Conservation (phyloP, 1,140 invertebrate species). For the Brachionus angularis region DNA sequence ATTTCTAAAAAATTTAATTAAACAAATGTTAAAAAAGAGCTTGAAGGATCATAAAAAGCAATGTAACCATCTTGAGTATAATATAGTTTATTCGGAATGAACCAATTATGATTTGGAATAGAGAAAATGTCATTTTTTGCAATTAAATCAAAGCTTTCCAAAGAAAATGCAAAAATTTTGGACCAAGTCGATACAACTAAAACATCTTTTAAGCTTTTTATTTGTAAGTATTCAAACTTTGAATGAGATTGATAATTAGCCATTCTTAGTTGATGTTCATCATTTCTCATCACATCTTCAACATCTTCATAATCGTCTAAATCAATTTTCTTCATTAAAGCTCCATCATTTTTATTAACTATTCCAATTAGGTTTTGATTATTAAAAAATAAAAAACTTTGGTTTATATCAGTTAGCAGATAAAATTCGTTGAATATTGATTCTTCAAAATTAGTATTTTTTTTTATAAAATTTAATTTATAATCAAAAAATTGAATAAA, state of each 20-base stretch:
- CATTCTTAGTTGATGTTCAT: too few species aligned
- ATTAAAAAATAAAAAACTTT: neutral
- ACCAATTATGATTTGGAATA: slow-evolving; percentile 2
- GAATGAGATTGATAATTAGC: neutral
- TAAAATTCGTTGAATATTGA: neutral
- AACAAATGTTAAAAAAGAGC: too few species aligned
- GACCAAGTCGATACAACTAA: slow-evolving; percentile 12
- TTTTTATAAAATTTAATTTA: neutral
- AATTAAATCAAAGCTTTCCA: neutral
- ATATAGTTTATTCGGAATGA: slow-evolving; percentile 6
- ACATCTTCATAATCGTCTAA: neutral
- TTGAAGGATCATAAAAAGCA: slow-evolving; percentile 24
- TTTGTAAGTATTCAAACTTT: slow-evolving; percentile 1
- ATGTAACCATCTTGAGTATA: slow-evolving; percentile 9
- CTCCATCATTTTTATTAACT: neutral
- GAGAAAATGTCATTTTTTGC: neutral
- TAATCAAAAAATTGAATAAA: neutral
- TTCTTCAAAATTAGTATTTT: neutral
- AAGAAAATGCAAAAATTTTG: neutral
- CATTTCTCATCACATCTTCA: too few species aligned
- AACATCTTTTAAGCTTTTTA: neutral
- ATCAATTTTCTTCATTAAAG: neutral
- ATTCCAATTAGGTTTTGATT: slow-evolving; percentile 21
- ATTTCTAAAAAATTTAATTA: too few species aligned
- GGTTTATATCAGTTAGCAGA: neutral